Evolutionary conservation across 92 coral and sea anemone genomes (phyloP).

Genomic region (Heteractis magnifica): DNA sequence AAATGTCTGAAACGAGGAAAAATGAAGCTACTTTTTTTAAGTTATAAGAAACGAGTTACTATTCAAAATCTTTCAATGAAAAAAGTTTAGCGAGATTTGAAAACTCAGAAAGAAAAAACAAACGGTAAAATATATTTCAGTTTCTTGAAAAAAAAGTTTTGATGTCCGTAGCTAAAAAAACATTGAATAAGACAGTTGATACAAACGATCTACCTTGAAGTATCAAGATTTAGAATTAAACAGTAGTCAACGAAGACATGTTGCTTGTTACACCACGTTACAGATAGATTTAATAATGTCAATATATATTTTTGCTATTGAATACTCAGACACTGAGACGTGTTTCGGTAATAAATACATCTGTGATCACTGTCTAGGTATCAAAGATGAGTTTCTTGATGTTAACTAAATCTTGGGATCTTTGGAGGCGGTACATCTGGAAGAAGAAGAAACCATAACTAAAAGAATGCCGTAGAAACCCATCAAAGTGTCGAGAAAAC

Average conservation of each 20-base stretch:
- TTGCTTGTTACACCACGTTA: not conserved
- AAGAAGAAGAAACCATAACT: not conserved
- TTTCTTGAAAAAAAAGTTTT: not conserved
- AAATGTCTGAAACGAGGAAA: not conserved
- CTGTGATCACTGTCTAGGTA: conserved; percentile 1
- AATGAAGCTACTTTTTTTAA: not conserved
- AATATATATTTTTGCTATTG: conserved; percentile 1
- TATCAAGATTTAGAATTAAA: not conserved
- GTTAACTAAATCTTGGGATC: conserved; percentile 85
- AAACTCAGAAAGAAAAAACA: not conserved
- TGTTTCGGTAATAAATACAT: conserved; percentile 21
- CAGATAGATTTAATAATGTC: conserved; percentile 9
- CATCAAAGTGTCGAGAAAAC: not conserved
- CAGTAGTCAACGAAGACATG: not conserved
- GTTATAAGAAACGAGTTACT: not conserved
- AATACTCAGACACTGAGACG: conserved; percentile 9
- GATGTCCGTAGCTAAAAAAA: not conserved
- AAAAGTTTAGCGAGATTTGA: not conserved
- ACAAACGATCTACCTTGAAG: not conserved
- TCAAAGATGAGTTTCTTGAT: conserved; percentile 7
- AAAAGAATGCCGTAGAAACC: not conserved
- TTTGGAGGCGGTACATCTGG: conserved; percentile 62
- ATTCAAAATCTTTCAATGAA: not conserved
- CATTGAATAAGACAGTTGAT: not conserved
- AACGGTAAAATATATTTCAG: not conserved